Base-by-base conservation (phyloP, 35 echinoderm and acorn worm genomes). In the Diadema setosum region DNA sequence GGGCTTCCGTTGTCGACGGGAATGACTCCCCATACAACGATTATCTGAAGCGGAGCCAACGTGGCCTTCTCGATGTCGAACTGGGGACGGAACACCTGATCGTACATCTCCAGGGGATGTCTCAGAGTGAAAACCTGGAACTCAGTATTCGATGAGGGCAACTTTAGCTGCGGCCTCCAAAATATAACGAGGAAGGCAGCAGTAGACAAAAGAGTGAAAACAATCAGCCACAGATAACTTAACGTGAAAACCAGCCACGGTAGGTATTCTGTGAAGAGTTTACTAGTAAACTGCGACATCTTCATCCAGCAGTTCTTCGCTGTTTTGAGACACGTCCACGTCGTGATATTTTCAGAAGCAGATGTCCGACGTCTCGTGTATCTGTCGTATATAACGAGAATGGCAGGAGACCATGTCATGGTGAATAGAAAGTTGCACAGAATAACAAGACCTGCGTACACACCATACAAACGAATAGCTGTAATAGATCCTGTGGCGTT, bases 351-450 rank as follows among this genome's bases (percentile, higher is more conserved):
- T 25, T 43, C n/a, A 25, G 37, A 45, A 5, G 56, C 49, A 23
- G 49, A 46, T 33, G 26, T 35, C 23, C n/a, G 21, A 58, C n/a
- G 69, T 7, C 73, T 59, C 15, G 63, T 31, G 42, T 87, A 73
- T n/a, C 65, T 93, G 39, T 82, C 91, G 78, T 93, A 45, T 3
- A 93, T 65, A 32, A 87, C 52, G 24, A 88, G 41, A 3, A 58
- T 80, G 21, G 85, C 91, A 6, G 91, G 91, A 27, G 87, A 50
- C 91, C 91, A 93, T 4, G 85, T 83, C 30, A 93, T 88, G n/a
- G 36, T 94, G 29, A 90, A 82, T 1, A 90, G 14, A 61, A 94
- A 94, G 63, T 94, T 94, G 29, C 57, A 30, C 8, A 94, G 50
- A 58, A 94, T 74, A 4, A 87, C 80, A 4, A 74, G 69, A 2